phyloP scores from a whole-genome alignment of 2,797 vertebrate genomes.

The Cossypha dichroa region DNA sequence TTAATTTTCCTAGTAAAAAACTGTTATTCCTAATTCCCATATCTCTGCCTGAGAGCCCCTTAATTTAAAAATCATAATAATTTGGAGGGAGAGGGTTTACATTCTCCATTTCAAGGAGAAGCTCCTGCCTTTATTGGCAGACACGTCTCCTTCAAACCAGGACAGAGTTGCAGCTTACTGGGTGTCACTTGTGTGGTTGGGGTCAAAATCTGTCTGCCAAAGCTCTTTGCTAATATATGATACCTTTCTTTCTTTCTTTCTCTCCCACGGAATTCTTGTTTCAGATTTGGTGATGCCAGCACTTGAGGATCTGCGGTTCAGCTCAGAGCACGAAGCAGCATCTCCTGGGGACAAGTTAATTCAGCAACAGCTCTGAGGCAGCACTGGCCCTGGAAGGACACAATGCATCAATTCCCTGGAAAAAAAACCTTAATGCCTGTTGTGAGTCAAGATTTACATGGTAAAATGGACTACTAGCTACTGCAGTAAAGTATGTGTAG shows the following conservation, averaged over 20 bases:
- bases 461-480: neutral
- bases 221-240: neutral
- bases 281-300: neutral
- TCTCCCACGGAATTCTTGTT: neutral
- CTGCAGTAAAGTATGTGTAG: neutral
- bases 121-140: too few species aligned
- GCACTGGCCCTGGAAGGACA: neutral
- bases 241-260: neutral
- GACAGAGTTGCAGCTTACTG: neutral
- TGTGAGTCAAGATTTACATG: neutral
- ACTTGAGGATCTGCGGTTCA: neutral
- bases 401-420: neutral
- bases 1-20: too few species aligned
- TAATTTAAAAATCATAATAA: too few species aligned
- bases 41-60: too few species aligned
- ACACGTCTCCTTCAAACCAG: too few species aligned
- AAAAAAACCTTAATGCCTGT: neutral
- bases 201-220: neutral
- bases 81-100: too few species aligned
- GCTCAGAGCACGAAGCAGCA: neutral
- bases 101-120: too few species aligned
- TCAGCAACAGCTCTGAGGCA: neutral
- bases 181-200: accelerated
- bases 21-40: too few species aligned
- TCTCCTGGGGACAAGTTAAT: neutral